Conservation (phyloP, 2,888 invertebrate genomes). For the Conomelus anceps region DNA sequence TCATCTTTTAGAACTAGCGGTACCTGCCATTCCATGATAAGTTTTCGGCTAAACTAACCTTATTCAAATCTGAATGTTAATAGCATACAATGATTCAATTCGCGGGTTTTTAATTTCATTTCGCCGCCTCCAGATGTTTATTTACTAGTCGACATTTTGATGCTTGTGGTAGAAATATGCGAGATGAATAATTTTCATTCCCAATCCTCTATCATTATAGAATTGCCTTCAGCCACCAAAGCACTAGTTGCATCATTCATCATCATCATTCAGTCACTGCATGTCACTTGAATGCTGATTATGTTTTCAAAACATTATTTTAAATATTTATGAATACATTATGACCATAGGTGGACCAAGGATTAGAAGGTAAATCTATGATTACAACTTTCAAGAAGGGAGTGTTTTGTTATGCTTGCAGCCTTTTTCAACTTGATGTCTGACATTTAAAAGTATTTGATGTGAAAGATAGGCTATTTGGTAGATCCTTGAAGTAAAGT, state of each 20-base stretch:
- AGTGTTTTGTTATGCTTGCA: not conserved
- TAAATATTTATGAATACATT: not conserved
- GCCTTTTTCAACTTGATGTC: not conserved
- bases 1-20: not conserved
- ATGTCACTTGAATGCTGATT: not conserved
- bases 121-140: not conserved
- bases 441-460: not conserved
- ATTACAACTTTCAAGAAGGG: too few relatives aligned
- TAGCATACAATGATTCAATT: not conserved
- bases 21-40: not conserved
- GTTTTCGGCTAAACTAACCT: not conserved
- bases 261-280: too few relatives aligned
- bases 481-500: not conserved
- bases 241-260: not conserved
- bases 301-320: not conserved
- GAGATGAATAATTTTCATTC: not conserved
- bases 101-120: not conserved
- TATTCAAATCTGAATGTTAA: not conserved
- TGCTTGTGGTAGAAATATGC: not conserved
- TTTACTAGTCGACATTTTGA: not conserved
- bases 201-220: not conserved
- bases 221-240: not conserved
- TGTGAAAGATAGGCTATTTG: not conserved
- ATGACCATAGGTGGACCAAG: too few relatives aligned
- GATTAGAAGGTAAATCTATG: too few relatives aligned